Percentiles rank a stretch among this genome's conserved stretches.
Evolutionary conservation across 2,888 invertebrate genomes (phyloP).

Genomic region (Pteria penguin): DNA sequence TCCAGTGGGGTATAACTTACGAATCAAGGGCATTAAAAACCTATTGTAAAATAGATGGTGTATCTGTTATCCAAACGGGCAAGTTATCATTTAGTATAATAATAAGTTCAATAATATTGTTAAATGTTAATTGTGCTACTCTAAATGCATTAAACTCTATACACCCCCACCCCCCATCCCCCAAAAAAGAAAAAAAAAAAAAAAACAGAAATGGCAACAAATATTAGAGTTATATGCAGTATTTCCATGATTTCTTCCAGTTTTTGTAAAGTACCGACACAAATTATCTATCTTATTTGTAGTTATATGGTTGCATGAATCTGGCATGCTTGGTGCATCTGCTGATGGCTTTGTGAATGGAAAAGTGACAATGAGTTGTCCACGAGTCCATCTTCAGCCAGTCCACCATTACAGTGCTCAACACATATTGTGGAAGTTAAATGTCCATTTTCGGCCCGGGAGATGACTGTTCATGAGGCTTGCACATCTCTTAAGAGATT

Average conservation of each 20-base stretch:
- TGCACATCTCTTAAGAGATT: constrained; percentile 9
- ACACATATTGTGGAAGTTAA: constrained; percentile 12
- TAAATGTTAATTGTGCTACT: too few relatives aligned
- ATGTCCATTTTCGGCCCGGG: constrained; percentile 16
- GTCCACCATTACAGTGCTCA: background rate
- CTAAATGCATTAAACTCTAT: too few relatives aligned
- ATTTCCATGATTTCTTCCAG: too few relatives aligned
- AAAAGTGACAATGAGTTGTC: background rate
- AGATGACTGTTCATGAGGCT: constrained; percentile 6
- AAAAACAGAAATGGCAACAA: too few relatives aligned
- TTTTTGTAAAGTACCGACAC: too few relatives aligned
- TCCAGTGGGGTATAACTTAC: constrained; percentile 9
- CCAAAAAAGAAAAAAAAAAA: too few relatives aligned
- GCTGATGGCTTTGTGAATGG: constrained; percentile 14
- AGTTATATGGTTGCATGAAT: constrained; percentile 9
- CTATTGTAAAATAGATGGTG: constrained; percentile 18
- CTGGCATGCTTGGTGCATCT: constrained; percentile 2
- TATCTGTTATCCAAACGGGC: constrained; percentile 23
- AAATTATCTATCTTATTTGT: too few relatives aligned
- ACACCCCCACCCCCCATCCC: too few relatives aligned
- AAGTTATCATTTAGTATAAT: constrained; percentile 2
- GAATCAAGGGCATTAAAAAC: background rate
- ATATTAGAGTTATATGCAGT: too few relatives aligned
- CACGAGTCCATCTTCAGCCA: background rate
- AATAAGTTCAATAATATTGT: too few relatives aligned